Evolutionary conservation across 2,113 vertebrate species (phyloP).

Genomic region (Paraplagusia blochii): DNA sequence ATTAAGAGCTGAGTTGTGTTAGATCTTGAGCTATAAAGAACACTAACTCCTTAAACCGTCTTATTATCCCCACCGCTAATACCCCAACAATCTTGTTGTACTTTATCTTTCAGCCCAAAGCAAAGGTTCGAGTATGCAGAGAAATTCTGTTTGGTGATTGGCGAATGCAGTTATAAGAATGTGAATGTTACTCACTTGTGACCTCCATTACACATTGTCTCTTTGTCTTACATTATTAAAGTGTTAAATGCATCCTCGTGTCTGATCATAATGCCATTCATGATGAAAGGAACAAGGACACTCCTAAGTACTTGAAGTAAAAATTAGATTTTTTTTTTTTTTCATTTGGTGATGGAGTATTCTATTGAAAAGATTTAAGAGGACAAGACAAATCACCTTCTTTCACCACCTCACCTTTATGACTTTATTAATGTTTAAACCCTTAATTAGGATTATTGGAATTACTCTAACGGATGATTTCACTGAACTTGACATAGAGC

Average conservation of each 20-base stretch:
- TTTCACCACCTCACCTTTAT: slow-evolving; percentile 50
- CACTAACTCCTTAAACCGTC: slow-evolving; percentile 64
- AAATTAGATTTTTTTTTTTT: too few species aligned
- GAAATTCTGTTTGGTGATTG: slow-evolving; percentile 43
- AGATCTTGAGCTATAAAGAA: slow-evolving; percentile 69
- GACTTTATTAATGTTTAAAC: slow-evolving; percentile 68
- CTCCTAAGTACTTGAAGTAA: too few species aligned
- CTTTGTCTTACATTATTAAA: slow-evolving; percentile 29
- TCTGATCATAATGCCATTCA: slow-evolving; percentile 21
- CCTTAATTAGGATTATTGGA: slow-evolving; percentile 55
- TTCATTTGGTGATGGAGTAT: too few species aligned
- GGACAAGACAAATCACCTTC: slow-evolving; percentile 39
- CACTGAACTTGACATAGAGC: slow-evolving; percentile 63
- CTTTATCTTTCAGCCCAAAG: too few species aligned
- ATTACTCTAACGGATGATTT: slow-evolving; percentile 71
- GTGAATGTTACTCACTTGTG: slow-evolving; percentile 22
- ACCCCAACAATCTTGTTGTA: too few species aligned
- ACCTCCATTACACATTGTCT: slow-evolving; percentile 27
- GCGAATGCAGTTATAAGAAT: slow-evolving; percentile 43
- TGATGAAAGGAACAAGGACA: slow-evolving; percentile 3
- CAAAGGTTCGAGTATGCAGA: slow-evolving; percentile 29
- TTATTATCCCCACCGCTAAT: slow-evolving; percentile 67
- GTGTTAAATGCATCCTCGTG: slow-evolving; percentile 28
- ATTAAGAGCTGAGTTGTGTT: slow-evolving; percentile 52
- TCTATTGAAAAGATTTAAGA: slow-evolving; percentile 14